phyloP scores from a whole-genome alignment of 2,113 vertebrate species.

The Mus pahari region DNA sequence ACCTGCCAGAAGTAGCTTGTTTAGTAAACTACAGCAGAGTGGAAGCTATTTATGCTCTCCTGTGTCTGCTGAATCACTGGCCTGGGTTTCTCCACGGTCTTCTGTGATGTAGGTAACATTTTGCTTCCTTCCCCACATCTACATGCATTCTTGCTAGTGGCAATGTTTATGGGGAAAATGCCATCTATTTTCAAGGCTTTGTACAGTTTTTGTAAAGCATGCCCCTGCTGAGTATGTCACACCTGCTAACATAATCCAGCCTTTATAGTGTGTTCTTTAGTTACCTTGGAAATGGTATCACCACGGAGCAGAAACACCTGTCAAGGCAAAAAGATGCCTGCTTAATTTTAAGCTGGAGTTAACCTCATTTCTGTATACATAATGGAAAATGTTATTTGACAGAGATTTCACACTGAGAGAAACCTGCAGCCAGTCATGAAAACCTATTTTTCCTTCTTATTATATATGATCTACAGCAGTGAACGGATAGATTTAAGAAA shows the following conservation, averaged over 20 bases:
- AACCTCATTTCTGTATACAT: slow-evolving; percentile 62
- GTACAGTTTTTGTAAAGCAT: slow-evolving; percentile 45
- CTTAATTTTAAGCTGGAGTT: slow-evolving; percentile 72
- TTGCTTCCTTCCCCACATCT: not conserved
- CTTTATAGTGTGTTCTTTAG: slow-evolving; percentile 57
- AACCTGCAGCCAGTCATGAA: not conserved
- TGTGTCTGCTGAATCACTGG: not conserved
- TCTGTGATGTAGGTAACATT: not conserved
- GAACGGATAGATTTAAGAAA: slow-evolving; percentile 25
- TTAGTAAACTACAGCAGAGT: not conserved
- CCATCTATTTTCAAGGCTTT: slow-evolving; percentile 56
- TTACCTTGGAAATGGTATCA: slow-evolving; percentile 69
- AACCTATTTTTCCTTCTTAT: not conserved
- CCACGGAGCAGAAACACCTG: slow-evolving; percentile 73
- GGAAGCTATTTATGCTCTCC: not conserved
- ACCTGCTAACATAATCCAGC: slow-evolving; percentile 73
- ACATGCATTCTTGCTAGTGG: not conserved
- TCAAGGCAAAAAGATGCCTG: slow-evolving; percentile 63
- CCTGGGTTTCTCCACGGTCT: not conserved
- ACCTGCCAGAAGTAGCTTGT: not conserved
- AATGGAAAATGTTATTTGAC: slow-evolving; percentile 53
- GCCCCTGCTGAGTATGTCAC: slow-evolving; percentile 69
- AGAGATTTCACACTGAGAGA: slow-evolving; percentile 54
- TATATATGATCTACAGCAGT: not conserved
- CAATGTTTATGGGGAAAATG: slow-evolving; percentile 51